A percentile compares a stretch with the other conserved stretches of the same genome.
These are phyloP conservation scores for Neoniphon sammara DNA, from an alignment of 2,797 vertebrate species.

Conservation along the genomic window DNA sequence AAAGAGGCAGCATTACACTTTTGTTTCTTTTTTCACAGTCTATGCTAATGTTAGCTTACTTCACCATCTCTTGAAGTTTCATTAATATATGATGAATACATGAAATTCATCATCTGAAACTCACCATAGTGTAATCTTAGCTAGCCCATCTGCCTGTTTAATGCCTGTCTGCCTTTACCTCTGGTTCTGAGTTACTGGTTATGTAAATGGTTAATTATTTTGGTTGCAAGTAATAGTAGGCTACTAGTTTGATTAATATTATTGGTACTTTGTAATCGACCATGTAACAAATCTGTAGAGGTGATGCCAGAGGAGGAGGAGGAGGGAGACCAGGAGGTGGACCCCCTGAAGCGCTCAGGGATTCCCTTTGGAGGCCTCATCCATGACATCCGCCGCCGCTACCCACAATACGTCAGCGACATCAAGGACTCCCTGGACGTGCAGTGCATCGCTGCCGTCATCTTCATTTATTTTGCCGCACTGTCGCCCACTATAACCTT, in stretches of 20 bases:
- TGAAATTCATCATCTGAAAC: too few species aligned
- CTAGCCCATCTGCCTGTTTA: too few species aligned
- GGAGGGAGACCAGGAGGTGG: conserved; percentile 87
- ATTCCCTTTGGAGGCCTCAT: conserved; percentile 94
- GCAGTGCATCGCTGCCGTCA: conserved; percentile 93
- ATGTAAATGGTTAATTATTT: background rate
- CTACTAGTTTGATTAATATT: background rate
- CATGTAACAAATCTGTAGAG: conserved; percentile 61
- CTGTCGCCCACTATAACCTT: conserved; percentile 97
- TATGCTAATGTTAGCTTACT: too few species aligned
- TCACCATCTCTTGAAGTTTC: too few species aligned
- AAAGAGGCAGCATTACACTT: too few species aligned
- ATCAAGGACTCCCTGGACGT: conserved; percentile 91
- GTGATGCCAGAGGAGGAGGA: conserved; percentile 85
- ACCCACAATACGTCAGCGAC: conserved; percentile 93
- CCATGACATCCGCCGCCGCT: conserved; percentile 93
- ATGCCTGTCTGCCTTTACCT: too few species aligned
- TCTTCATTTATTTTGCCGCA: conserved; percentile 98
- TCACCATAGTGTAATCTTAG: too few species aligned
- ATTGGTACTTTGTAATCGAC: background rate
- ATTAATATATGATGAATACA: too few species aligned
- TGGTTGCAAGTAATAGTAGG: background rate
- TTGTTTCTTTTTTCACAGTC: too few species aligned
- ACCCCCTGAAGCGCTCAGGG: conserved; percentile 92
- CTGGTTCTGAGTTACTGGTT: too few species aligned